Base-by-base conservation (phyloP, 2,888 invertebrate genomes). In the Drosophila formosana region DNA sequence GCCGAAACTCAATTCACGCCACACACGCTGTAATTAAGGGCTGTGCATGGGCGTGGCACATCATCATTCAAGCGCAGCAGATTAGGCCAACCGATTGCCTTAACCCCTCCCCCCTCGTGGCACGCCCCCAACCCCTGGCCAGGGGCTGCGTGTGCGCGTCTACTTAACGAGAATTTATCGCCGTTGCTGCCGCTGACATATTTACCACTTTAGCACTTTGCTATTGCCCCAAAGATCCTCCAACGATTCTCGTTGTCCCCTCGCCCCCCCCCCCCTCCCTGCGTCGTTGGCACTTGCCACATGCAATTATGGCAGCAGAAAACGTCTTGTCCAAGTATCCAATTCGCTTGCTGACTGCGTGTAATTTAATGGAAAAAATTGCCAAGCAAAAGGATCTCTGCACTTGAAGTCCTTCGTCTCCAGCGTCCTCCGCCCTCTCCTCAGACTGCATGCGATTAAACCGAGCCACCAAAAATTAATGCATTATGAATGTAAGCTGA, bases 111-210 rank as follows among this genome's bases (percentile, higher is more conserved):
- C 2, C 25, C 18, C 6, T 34, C 13, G 13, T 34, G 9, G 6
- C 4, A 1, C 18, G 5, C 4, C 6, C 28, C 8, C 34, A 9
- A 6, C 41, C 37, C 41, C 41, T 58, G 13, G 46, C 52, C 8
- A 18, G 26, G 39, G 39, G 72, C 70, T 85, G 85, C 88, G 88
- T 85, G 88, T 89, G 88, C 68, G 75, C 78, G 89, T 89, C 88
- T 88, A 89, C 88, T 85, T 85, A 85, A 89, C 89, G 80, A 88
- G 78, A 86, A 86, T 89, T 86, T 86, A 86, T 86, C 75, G 86
- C 72, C 74, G 37, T 67, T 66, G 66, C 86, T 86, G 89, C 84
- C 75, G 89, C 89, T 89, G 86, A 86, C 86, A 86, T 89, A 89
- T 86, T 86, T 86, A 88, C 86, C 86, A 86, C 89, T 89, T 89